Evolutionary conservation across 1,140 invertebrate genomes (phyloP).

Genomic region (Cydia splendana): DNA sequence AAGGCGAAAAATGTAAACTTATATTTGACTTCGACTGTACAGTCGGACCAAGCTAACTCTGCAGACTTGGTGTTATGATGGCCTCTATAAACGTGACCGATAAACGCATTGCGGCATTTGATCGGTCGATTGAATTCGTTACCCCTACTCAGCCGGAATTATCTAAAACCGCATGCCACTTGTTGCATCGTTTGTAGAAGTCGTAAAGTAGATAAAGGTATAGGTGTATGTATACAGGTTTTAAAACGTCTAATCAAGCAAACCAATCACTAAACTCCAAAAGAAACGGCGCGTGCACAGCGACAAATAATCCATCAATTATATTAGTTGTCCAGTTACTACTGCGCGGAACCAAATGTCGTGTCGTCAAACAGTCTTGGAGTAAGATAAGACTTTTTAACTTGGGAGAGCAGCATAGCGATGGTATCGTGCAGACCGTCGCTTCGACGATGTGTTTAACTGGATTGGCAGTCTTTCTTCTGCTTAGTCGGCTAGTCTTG

Average conservation of each 20-base stretch:
- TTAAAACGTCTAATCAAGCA: neutral
- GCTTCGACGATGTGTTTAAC: neutral
- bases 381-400: neutral
- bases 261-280: neutral
- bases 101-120: too few species aligned
- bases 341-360: neutral
- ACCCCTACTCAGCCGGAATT: too few species aligned
- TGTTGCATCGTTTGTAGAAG: too few species aligned
- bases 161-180: too few species aligned
- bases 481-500: too few species aligned
- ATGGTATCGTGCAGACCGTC: conserved; percentile 9
- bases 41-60: too few species aligned
- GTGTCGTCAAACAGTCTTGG: neutral
- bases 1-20: too few species aligned
- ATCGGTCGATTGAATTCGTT: too few species aligned
- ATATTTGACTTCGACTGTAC: too few species aligned
- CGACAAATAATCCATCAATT: conserved; percentile 30
- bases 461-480: neutral
- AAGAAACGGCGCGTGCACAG: conserved; percentile 6
- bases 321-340: conserved; percentile 23
- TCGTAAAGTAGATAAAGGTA: too few species aligned
- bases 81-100: too few species aligned
- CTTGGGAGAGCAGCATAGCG: neutral
- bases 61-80: too few species aligned
- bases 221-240: neutral